Evolutionary conservation across 2,888 invertebrate genomes (phyloP), one percentile per base, ranked within the genome.

Genomic region (Plemyria rubiginata): DNA sequence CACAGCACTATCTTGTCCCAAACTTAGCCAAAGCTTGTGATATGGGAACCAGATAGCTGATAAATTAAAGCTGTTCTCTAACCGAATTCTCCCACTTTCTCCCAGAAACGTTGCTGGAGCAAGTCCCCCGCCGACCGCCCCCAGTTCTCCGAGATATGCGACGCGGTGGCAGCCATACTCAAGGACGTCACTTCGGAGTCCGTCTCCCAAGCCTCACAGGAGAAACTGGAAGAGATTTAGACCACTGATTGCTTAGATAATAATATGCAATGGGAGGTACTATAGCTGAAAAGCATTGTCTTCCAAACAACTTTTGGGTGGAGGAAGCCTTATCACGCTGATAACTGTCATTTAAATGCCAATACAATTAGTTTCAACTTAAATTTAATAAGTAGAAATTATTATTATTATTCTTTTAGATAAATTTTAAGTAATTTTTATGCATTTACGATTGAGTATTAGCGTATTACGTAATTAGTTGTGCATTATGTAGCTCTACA

Each of bases 71-170:
- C n/a, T n/a, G n/a, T n/a, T n/a, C n/a, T n/a, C n/a, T n/a, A n/a
- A n/a, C 32, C 32, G 0, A 32, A 5, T 5, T 32, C 8, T 32
- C 6, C 32, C 32, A 32, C 16, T 45, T 45, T 11, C 2, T 15
- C 45, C 77, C 90, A 96, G 92, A 91, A 90, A 76, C 92, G 92
- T 6, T 96, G 96, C 70, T 95, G 95, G 95, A 94, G 94, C 62
- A 85, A 88, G 13, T 95, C 95, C n/a, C 96, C 96, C 0, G 82
- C 95, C 4, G 95, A 95, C 56, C 88, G 96, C 65, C 96, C 96
- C 0, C 94, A 95, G 8, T 96, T 96, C 81, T 88, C 94, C 0
- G 93, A 95, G 38, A 88, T 96, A 0, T 86, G 79, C 53, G 89
- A 90, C 4, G 86, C 90, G 43, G 75, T 89, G 45, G 73, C 75